These are phyloP conservation scores for Haliclona indistincta DNA, from an alignment of 37 sponge, comb jelly and placozoan species.

Conservation along the genomic window DNA sequence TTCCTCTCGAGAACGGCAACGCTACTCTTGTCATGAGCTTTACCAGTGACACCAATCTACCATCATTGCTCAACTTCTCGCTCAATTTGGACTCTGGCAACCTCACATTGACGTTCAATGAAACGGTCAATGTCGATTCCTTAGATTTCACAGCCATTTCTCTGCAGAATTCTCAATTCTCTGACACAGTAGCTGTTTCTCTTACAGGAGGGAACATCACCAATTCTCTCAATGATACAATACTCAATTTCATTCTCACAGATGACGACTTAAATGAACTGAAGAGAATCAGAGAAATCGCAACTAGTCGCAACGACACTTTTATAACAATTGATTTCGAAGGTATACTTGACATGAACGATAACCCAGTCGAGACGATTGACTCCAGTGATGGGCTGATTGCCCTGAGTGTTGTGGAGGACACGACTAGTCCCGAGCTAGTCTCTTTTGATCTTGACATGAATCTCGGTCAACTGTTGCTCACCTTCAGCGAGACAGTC, in stretches of 20 bases:
- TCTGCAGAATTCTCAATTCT: slow-evolving; percentile 23
- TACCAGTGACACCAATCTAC: slow-evolving; percentile 63
- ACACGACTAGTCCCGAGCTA: slow-evolving; percentile 60
- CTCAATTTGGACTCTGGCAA: slow-evolving; percentile 66
- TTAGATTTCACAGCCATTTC: slow-evolving; percentile 49
- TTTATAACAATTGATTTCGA: slow-evolving; percentile 54
- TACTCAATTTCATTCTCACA: slow-evolving; percentile 48
- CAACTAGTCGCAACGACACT: slow-evolving; percentile 48
- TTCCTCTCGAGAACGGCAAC: slow-evolving; percentile 67
- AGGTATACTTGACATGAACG: slow-evolving; percentile 79
- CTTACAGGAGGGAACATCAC: slow-evolving; percentile 59
- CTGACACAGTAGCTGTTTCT: slow-evolving; percentile 10
- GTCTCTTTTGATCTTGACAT: slow-evolving; percentile 56
- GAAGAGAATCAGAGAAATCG: slow-evolving; percentile 58
- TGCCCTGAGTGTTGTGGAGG: slow-evolving; percentile 23
- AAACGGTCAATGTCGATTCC: slow-evolving; percentile 71
- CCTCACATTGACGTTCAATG: slow-evolving; percentile 73
- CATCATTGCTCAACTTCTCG: slow-evolving; percentile 47
- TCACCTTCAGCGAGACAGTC: slow-evolving; percentile 86
- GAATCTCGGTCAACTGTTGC: slow-evolving; percentile 57
- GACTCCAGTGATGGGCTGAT: slow-evolving; percentile 26
- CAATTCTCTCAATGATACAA: slow-evolving; percentile 51
- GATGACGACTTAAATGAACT: slow-evolving; percentile 74
- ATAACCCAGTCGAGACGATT: slow-evolving; percentile 35
- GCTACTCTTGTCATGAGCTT: slow-evolving; percentile 56